phyloP scores from a whole-genome alignment of 2,888 invertebrate genomes.

The Drosophila rellima region DNA sequence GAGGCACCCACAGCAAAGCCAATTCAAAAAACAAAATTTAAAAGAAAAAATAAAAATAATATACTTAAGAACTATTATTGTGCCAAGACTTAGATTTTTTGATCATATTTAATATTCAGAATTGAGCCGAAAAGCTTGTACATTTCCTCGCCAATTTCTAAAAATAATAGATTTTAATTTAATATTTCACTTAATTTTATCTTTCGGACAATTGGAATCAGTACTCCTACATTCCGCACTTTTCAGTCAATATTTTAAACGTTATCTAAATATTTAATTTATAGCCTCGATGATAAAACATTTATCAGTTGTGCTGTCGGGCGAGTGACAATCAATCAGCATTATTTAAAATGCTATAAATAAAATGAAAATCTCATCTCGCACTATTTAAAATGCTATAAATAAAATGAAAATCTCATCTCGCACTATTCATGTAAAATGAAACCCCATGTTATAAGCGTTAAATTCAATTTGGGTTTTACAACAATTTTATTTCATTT shows the following conservation, averaged over 20 bases:
- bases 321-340: constrained; percentile 37
- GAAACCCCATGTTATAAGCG: constrained; percentile 63
- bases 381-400: constrained; percentile 31
- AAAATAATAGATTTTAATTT: no score
- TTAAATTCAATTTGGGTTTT: constrained; percentile 70
- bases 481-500: constrained; percentile 47
- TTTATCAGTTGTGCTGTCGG: constrained; percentile 15
- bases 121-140: no score
- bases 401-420: constrained; percentile 51
- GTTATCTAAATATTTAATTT: neutral
- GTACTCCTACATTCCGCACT: neutral
- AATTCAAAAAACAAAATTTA: neutral
- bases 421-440: constrained; percentile 34
- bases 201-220: no score
- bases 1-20: neutral
- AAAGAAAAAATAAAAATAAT: neutral
- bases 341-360: constrained; percentile 47
- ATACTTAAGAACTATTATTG: no score
- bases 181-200: no score
- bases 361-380: constrained; percentile 48
- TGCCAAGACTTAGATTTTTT: no score
- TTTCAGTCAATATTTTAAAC: neutral
- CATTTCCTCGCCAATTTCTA: no score
- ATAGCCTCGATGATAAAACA: neutral
- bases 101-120: no score